Percentiles rank a stretch among this genome's conserved stretches.
Conservation (phyloP, 2,797 vertebrate species). For the Cirrhinus mrigala region DNA sequence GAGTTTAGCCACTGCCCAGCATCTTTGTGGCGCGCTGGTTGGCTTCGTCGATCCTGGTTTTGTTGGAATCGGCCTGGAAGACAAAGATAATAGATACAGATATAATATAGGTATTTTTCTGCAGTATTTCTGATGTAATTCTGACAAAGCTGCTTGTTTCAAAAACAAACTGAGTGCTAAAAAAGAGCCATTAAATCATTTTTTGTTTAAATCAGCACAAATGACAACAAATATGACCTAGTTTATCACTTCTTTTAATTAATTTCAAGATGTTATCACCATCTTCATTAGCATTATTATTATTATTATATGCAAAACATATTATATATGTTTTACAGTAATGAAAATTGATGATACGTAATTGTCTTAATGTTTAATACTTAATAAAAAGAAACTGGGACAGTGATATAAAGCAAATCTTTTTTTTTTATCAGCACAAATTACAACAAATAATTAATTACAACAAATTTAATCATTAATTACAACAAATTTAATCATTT, state of each 20-base stretch:
- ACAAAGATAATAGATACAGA: conserved; percentile 41
- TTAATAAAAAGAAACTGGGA: background rate
- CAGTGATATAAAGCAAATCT: too few relatives aligned
- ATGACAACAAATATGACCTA: background rate
- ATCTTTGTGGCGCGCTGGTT: conserved; percentile 99
- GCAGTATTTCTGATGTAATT: background rate
- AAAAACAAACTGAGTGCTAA: background rate
- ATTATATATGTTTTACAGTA: background rate
- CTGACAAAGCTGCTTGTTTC: background rate
- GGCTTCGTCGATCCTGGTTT: conserved; percentile 99
- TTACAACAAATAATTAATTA: too few relatives aligned
- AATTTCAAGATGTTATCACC: background rate
- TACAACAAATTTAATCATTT: too few relatives aligned
- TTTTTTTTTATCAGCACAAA: too few relatives aligned
- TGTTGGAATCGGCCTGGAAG: conserved; percentile 96
- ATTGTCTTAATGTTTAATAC: background rate
- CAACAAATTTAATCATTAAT: too few relatives aligned
- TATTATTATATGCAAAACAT: background rate
- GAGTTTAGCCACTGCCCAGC: conserved; percentile 95
- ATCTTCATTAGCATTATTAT: background rate
- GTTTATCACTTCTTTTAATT: background rate
- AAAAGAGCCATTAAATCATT: background rate
- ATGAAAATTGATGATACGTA: background rate
- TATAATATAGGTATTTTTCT: background rate
- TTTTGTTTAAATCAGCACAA: background rate